Conservation (phyloP, 2,113 vertebrate species). For the Hiodon alosoides region DNA sequence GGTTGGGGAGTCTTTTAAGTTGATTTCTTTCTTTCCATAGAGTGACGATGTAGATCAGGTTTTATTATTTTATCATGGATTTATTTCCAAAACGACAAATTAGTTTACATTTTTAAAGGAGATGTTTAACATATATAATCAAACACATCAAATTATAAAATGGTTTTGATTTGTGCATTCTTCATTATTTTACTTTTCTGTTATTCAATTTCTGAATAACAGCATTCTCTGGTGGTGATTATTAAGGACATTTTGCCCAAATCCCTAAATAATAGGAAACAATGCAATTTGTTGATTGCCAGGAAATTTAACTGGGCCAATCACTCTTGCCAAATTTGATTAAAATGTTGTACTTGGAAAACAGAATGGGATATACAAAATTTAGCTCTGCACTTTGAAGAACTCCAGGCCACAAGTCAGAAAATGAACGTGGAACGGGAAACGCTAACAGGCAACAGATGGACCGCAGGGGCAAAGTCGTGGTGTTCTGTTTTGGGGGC, state of each 20-base stretch:
- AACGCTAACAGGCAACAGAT: conserved; percentile 59
- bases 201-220: too few relatives aligned
- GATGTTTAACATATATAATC: not conserved
- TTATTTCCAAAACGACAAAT: too few relatives aligned
- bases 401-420: conserved; percentile 54
- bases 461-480: conserved; percentile 23
- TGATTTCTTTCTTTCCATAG: too few relatives aligned
- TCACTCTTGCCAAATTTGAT: conserved; percentile 32
- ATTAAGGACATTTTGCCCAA: conserved; percentile 29
- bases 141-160: conserved; percentile 11
- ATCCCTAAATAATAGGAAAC: conserved; percentile 38
- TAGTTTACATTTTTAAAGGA: not conserved
- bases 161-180: not conserved
- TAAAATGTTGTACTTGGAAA: conserved; percentile 36
- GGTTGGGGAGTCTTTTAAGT: too few relatives aligned
- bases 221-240: conserved; percentile 52
- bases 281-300: conserved; percentile 35
- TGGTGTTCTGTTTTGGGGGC: not conserved
- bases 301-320: conserved; percentile 25
- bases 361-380: conserved; percentile 22
- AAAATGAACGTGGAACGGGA: conserved; percentile 49
- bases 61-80: not conserved
- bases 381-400: conserved; percentile 48
- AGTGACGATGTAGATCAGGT: not conserved
- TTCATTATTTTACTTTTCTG: conserved; percentile 17